Base-by-base conservation (phyloP, 2,888 invertebrate species). In the Tachina grossa region DNA sequence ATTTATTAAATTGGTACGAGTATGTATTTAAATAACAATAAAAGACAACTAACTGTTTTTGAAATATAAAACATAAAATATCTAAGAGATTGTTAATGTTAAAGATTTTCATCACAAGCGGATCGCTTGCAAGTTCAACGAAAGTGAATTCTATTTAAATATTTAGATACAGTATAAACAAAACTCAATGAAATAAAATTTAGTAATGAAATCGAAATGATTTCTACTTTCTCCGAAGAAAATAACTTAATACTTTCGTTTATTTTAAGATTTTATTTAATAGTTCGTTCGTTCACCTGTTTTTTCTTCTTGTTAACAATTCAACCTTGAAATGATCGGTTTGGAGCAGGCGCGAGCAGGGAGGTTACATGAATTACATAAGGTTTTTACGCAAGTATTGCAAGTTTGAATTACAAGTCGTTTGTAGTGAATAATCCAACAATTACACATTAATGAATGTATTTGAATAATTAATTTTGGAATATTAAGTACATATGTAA, bases 181-280 rank as follows among this genome's bases (percentile, higher is more conserved):
- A 16, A 59, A 13, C n/a, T 9, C 43, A 9, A 39, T 10, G 49
- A 74, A 49, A 72, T 47, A 59, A 57, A 72, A 72, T 31, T 77
- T 55, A 72, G 53, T 69, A 39, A 69, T 65, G 57, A 49, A 75
- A 79, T 78, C 75, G 19, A 79, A 79, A 75, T 51, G 79, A 69
- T 84, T 75, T 79, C 11, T 65, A 84, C 79, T 84, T 84, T 84
- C 84, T 79, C 79, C 75, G 49, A 63, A 57, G 61, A 75, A 65
- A 83, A n/a, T n/a, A 69, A 63, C 57, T 68, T 66, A 79, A 75
- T 84, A 79, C 63, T 75, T 79, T 51, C 16, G 66, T 83, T 77
- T 53, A 45, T 55, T 76, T 65, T 39, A 45, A 5, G 49, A 0
- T 9, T 14, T 43, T 19, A 16, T 43, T 45, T 55, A 22, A 39